Percentiles rank a stretch among this genome's conserved stretches.
These are phyloP conservation scores for Zaprionus obscuricornis DNA, from an alignment of 2,888 invertebrate species.

Conservation along the genomic window DNA sequence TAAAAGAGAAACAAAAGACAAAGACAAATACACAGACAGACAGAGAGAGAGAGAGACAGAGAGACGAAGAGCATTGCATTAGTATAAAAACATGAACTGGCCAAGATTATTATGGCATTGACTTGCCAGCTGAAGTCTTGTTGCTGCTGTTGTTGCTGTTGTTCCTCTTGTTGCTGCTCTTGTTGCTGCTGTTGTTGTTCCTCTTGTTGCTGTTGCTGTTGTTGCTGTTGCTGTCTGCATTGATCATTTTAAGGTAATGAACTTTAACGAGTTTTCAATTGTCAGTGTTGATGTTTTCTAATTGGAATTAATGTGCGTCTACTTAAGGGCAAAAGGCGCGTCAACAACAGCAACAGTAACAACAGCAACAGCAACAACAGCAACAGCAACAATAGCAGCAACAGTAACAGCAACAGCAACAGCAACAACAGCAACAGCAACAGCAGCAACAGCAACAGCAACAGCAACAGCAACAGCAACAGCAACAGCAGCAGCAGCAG, in stretches of 20 bases:
- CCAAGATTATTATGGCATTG: slow-evolving; percentile 24
- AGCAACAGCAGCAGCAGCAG: slow-evolving; percentile 41
- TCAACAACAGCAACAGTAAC: neutral
- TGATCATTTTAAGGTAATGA: slow-evolving; percentile 69
- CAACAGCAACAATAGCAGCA: neutral
- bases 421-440: neutral
- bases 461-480: too few species aligned
- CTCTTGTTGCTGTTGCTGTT: slow-evolving; percentile 9
- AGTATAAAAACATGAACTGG: slow-evolving; percentile 30
- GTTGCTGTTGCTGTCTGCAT: slow-evolving; percentile 33
- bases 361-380: neutral
- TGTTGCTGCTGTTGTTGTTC: slow-evolving; percentile 1
- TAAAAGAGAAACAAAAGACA: neutral
- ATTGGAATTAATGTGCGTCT: slow-evolving; percentile 72
- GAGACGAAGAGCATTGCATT: too few species aligned
- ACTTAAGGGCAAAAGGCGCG: slow-evolving; percentile 63
- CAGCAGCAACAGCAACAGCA: neutral
- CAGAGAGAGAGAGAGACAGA: neutral
- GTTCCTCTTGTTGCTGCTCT: neutral
- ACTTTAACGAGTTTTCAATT: slow-evolving; percentile 76
- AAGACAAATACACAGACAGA: slow-evolving; percentile 3
- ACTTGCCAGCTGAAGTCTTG: neutral
- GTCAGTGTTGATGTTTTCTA: slow-evolving; percentile 68
- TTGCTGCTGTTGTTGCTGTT: neutral
- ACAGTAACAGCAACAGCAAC: neutral